Evolutionary conservation across 2,113 vertebrate genomes (phyloP).

Genomic region (Bungarus multicinctus): DNA sequence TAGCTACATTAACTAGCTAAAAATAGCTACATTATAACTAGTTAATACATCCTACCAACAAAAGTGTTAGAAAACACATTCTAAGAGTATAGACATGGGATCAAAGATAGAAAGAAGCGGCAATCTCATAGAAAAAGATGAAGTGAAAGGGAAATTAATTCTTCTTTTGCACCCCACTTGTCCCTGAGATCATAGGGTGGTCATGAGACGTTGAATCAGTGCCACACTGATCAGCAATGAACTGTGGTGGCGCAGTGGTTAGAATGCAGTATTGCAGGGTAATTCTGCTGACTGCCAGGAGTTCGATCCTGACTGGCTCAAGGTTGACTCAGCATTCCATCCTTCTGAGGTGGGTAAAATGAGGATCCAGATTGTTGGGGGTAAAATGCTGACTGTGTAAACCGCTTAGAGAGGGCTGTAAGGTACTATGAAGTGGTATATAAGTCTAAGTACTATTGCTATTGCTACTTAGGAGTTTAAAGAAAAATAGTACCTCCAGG

Average conservation of each 20-base stretch:
- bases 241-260: too few species aligned
- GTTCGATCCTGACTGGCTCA: too few species aligned
- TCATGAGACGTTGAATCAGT: neutral
- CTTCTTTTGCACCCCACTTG: neutral
- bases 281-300: too few species aligned
- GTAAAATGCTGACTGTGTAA: too few species aligned
- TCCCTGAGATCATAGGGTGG: neutral
- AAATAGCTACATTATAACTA: neutral
- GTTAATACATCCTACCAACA: neutral
- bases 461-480: neutral
- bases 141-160: neutral
- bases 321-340: too few species aligned
- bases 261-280: too few species aligned
- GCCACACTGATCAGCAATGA: neutral
- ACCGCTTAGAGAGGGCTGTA: too few species aligned
- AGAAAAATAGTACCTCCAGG: neutral
- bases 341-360: too few species aligned
- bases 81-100: neutral
- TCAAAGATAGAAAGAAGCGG: neutral
- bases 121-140: neutral
- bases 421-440: too few species aligned
- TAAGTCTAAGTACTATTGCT: too few species aligned
- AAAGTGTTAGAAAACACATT: neutral
- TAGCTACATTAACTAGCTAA: too few species aligned
- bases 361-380: too few species aligned